Base-by-base conservation (phyloP, 2,888 invertebrate species). In the Caradrina kadenii region DNA sequence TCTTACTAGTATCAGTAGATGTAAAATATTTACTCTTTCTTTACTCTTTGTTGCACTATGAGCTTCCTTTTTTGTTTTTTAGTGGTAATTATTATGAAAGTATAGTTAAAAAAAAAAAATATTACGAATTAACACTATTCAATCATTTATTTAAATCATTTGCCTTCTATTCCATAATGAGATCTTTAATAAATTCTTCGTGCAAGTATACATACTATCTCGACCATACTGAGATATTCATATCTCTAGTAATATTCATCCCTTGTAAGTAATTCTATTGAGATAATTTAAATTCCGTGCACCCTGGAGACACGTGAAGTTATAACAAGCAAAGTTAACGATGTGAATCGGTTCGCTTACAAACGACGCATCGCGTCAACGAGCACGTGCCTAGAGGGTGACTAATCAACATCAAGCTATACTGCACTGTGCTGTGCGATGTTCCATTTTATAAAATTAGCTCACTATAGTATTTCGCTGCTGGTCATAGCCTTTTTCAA, bases 261-360 rank as follows among this genome's bases (percentile, higher is more conserved):
- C 84, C 85, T 84, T 85, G 11, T 17, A 45, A 87, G 84, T 88
- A 85, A 90, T 89, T 89, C 61, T 86, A 89, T 89, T 89, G 82
- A 87, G 89, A 89, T 91, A 89, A 91, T 92, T 91, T 91, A 90
- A 91, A 93, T 91, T 91, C 90, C 72, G 87, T 87, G 87, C 89
- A 89, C 90, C 88, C 88, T 73, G 77, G 89, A 90, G 90, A 88
- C 83, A 85, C 87, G 88, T 90, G 88, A 93, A 93, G 91, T 93
- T 93, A 92, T 94, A 94, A 94, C 92, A 93, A 93, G 94, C 90
- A 89, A 92, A 94, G 93, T 94, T 93, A 92, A 93, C 92, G 91
- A 92, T 89, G 89, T 89, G 88, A 88, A 91, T 88, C 89, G 79
- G 80, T 87, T 85, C 82, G 81, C 81, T 87, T 85, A 88, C 89